Evolutionary conservation across 2,797 vertebrate species (phyloP).

Genomic region (Oreortyx pictus): DNA sequence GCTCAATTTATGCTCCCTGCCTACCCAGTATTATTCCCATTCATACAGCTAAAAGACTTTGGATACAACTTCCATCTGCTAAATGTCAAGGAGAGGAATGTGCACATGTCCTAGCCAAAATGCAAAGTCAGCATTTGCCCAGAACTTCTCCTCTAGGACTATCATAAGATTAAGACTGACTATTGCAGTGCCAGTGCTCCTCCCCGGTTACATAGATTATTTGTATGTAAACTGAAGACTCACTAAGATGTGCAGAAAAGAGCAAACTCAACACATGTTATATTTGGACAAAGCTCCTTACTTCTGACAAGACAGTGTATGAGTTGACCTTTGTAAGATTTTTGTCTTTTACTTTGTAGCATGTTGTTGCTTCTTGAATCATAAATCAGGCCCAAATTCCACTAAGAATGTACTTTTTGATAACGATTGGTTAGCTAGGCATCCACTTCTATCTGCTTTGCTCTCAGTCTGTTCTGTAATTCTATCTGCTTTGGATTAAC

Average conservation of each 20-base stretch:
- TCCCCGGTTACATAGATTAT: background rate
- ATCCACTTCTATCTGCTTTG: background rate
- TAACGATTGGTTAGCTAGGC: background rate
- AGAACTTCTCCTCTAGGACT: background rate
- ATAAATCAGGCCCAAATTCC: background rate
- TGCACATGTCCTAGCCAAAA: background rate
- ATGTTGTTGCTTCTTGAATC: background rate
- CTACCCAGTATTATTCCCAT: background rate
- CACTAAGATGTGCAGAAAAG: background rate
- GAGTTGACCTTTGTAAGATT: background rate
- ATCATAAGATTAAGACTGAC: background rate
- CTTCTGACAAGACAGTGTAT: background rate
- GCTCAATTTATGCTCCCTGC: background rate
- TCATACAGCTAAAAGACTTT: background rate
- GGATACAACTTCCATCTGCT: background rate
- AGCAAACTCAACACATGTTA: background rate
- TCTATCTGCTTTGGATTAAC: background rate
- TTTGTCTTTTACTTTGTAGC: background rate
- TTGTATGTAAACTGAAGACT: background rate
- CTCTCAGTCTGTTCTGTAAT: accelerated
- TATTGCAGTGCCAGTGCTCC: background rate
- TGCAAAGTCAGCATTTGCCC: background rate
- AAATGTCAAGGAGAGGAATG: background rate
- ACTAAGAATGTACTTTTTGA: background rate
- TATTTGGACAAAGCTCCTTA: background rate